Base-by-base conservation (phyloP, 1,140 invertebrate genomes). In the Bombus fervidus region DNA sequence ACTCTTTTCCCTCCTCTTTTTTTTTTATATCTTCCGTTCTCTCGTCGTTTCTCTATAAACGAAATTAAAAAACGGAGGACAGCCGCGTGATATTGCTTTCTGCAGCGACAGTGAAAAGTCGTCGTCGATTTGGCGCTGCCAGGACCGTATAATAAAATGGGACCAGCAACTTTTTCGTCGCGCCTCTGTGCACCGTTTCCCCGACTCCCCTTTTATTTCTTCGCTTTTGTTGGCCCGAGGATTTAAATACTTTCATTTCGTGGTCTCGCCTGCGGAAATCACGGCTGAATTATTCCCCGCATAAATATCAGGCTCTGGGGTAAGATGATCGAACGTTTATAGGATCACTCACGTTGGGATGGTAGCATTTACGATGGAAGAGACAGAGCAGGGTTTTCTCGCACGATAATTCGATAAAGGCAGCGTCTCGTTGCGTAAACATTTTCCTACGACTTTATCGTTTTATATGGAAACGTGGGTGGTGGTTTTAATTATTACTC, bases 11-110 rank as follows among this genome's bases (percentile, higher is more conserved):
- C 59, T 12, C 28, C 12, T 28, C 9, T 10, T 59, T 59, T 59
- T 59, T 34, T 28, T 28, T n/a, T 13, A 28, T n/a, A 62, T n/a
- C 15, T 59, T 66, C 12, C 25, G 3, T 34, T 37, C 28, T 34
- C 9, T 12, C 25, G 9, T 39, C 59, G 31, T 37, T 37, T 3
- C 18, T 37, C 22, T 41, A 47, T 59, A n/a, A 79, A 62, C n/a
- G 75, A 75, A 76, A 84, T 79, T 79, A 79, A 84, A 84, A 79
- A 72, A 71, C 28, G 12, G 66, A 31, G 64, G 59, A 53, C 73
- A 68, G n/a, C 43, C 28, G 72, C 22, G 66, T 43, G 25, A 59
- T 84, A 71, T 71, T 79, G 66, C 73, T 53, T 77, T 76, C 41
- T 22, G 31, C n/a, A 18, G 25, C 66, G 64, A 82, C 34, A 34